These are phyloP conservation scores for Drepana falcataria DNA, from an alignment of 2,888 invertebrate genomes.

Conservation along the genomic window DNA sequence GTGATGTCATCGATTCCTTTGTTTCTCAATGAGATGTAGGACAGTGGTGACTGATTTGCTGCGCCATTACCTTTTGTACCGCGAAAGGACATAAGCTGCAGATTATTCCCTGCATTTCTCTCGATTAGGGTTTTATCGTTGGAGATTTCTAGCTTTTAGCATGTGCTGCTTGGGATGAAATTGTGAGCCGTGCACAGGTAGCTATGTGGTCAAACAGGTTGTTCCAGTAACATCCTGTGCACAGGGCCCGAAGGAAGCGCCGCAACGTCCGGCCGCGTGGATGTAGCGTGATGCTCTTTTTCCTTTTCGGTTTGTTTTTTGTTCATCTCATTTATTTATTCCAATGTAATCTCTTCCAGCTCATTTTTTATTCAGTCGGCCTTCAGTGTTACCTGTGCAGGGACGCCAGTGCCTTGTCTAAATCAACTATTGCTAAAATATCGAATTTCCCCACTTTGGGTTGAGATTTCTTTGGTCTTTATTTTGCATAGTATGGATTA, in stretches of 20 bases:
- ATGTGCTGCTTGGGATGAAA: neutral
- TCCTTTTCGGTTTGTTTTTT: conserved; percentile 74
- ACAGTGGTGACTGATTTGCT: conserved; percentile 43
- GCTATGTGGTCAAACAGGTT: conserved; percentile 32
- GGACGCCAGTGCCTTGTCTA: conserved; percentile 63
- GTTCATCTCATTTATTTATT: conserved; percentile 80
- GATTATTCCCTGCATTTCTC: neutral
- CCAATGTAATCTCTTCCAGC: conserved; percentile 79
- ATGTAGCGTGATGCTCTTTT: conserved; percentile 75
- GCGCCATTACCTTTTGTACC: conserved; percentile 34
- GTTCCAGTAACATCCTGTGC: conserved; percentile 59
- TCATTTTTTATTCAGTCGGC: conserved; percentile 79
- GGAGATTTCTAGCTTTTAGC: neutral
- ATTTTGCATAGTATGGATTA: neutral
- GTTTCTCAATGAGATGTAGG: conserved; percentile 37
- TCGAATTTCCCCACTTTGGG: neutral
- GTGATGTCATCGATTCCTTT: conserved; percentile 62
- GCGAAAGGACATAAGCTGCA: conserved; percentile 7
- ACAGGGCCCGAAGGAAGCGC: conserved; percentile 73
- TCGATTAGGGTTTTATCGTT: neutral
- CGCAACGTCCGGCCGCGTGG: conserved; percentile 78
- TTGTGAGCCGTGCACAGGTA: conserved; percentile 2
- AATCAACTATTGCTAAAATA: conserved; percentile 36
- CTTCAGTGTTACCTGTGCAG: conserved; percentile 77
- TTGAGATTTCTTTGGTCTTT: neutral